Conservation (phyloP, 2,113 vertebrate species). For the Lutjanus erythropterus region DNA sequence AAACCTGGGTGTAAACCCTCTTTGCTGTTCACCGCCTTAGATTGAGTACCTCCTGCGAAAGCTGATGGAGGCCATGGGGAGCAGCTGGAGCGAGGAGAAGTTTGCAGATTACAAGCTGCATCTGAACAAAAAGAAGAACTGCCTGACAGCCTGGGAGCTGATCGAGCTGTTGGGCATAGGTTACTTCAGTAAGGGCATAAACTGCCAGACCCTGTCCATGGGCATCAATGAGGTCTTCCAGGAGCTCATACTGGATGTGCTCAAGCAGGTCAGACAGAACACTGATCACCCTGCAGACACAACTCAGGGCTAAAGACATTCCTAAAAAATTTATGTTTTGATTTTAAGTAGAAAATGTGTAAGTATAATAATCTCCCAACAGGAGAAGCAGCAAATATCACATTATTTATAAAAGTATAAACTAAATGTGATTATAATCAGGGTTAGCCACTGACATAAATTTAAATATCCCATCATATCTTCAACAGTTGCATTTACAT, state of each 20-base stretch:
- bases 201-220: constrained; percentile 91
- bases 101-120: constrained; percentile 90
- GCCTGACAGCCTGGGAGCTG: constrained; percentile 91
- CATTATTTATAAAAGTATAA: not conserved
- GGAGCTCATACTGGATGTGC: constrained; percentile 93
- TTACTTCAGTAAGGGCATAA: constrained; percentile 91
- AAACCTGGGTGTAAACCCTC: not conserved
- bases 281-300: not conserved
- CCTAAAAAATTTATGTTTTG: too few species aligned
- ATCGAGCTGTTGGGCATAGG: constrained; percentile 91
- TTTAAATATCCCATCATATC: too few species aligned
- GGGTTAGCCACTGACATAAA: not conserved
- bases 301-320: not conserved
- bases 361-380: not conserved
- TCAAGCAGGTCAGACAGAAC: constrained; percentile 91
- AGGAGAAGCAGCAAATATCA: not conserved
- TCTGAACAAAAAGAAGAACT: constrained; percentile 82
- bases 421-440: not conserved
- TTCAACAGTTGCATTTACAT: too few species aligned
- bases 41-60: constrained; percentile 95
- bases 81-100: constrained; percentile 91
- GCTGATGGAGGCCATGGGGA: constrained; percentile 91
- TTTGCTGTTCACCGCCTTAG: constrained; percentile 71
- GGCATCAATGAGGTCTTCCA: constrained; percentile 93
- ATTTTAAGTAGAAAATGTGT: not conserved